Evolutionary conservation across 2,797 vertebrate species (phyloP), one percentile per base, ranked within the genome.

Genomic region (Poecilia wingei): DNA sequence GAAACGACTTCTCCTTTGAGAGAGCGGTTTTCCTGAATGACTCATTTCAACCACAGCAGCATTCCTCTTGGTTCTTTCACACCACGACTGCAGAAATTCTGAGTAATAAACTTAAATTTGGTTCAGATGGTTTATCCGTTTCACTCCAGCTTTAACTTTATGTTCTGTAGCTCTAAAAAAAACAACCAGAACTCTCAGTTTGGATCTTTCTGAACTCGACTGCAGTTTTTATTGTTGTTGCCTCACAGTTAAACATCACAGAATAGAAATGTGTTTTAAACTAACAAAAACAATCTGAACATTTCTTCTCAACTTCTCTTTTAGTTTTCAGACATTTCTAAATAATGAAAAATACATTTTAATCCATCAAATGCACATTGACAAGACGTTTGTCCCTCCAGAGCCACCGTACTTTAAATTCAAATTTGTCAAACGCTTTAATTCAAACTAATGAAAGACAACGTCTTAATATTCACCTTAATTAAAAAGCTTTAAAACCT

Each of bases 1-100:
- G 0, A 57, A 25, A n/a, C 51, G 25, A n/a, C 59, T 66, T 76
- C 75, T 49, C 55, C 75, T 45, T 20, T 66, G 3, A 69, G 59
- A 69, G 22, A 12, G 64, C 41, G 49, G 51, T 79, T 87, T 90
- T 85, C 84, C 88, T 81, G 77, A 68, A 73, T 95, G 94, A 95
- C 87, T 95, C 93, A 96, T 77, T 89, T 83, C 89, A 82, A 92
- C 91, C 72, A 86, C 91, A 89, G 82, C 89, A 90, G 73, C 80
- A 93, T 89, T 92, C 87, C 71, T 79, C 49, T 18, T 41, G 6
- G 61, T 39, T 45, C 57, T 18, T 43, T 28, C 46, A 36, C 45
- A 69, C 47, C 33, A 28, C 73, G 45, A 4, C 18, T 74, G 80
- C 69, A 49, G 33, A 16, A 57, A 49, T 53, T 36, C 43, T 41